A percentile compares a stretch with the other conserved stretches of the same genome.
phyloP scores from a whole-genome alignment of 2,797 vertebrate species.

The Sebastes flavidus region DNA sequence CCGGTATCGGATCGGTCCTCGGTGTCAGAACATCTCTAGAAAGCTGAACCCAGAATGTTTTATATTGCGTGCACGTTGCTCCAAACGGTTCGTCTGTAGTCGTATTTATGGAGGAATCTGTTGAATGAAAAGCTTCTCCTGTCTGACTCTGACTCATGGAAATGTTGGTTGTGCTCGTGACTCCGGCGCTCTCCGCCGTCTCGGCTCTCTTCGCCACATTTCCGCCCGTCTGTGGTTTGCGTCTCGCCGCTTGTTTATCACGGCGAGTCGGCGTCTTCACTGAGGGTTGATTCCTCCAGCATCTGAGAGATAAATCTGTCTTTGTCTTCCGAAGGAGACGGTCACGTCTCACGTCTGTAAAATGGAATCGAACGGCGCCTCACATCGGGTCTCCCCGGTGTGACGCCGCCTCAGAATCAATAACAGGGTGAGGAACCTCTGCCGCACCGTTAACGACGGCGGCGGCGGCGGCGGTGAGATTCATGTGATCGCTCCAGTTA shows the following conservation, averaged over 20 bases:
- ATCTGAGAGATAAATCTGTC: background rate
- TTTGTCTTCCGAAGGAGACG: constrained; percentile 15
- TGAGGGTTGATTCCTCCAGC: background rate
- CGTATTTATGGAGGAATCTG: too few species aligned
- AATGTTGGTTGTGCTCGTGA: background rate
- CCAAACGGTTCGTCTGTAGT: too few species aligned
- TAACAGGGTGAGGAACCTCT: background rate
- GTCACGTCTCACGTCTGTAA: background rate
- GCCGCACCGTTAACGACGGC: background rate
- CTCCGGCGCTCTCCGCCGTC: background rate
- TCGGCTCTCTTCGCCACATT: background rate
- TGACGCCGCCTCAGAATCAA: constrained; percentile 29
- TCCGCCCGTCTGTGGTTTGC: background rate
- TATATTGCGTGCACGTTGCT: too few species aligned
- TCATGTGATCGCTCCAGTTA: constrained; percentile 26
- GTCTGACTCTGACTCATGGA: too few species aligned
- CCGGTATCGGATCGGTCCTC: too few species aligned
- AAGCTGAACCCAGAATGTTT: too few species aligned
- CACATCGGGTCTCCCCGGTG: background rate
- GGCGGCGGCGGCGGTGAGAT: constrained; percentile 3
- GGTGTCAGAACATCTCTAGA: too few species aligned
- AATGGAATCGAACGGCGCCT: background rate
- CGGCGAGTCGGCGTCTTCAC: background rate
- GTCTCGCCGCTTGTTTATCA: background rate
- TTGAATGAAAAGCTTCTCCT: too few species aligned